Base-by-base conservation (phyloP, 2,888 invertebrate genomes). In the Caprella mutica region DNA sequence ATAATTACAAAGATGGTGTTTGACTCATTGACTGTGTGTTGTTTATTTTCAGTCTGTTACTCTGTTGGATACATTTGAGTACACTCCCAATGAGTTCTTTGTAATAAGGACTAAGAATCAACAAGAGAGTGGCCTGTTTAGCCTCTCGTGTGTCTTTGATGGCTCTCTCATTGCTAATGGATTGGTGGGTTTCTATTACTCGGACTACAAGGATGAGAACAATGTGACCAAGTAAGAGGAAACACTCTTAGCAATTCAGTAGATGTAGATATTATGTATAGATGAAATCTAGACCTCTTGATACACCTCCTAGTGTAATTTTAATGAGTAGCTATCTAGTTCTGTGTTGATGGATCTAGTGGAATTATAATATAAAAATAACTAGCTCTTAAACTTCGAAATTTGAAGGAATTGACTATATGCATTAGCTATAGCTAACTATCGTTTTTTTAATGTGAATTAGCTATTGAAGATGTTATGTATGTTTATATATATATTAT, bases 111-210 rank as follows among this genome's bases (percentile, higher is more conserved):
- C 68, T 3, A 65, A 59, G 24, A 55, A 6, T 4, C 5, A 19
- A 1, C 60, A 73, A 5, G 44, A 48, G 3, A 65, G 66, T 1
- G 71, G 67, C 0, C 72, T 71, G 52, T 81, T 81, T 69, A 71
- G 72, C 14, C 69, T 85, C 14, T 69, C 72, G 42, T 76, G 86
- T 39, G 72, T 78, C 33, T 87, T 82, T 68, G 72, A 73, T 62
- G 86, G 86, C 0, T 77, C 77, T 62, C 75, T 85, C 69, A 78
- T 77, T 27, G 78, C 77, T 24, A 76, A 79, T 61, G 80, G 80
- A 65, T 81, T 85, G 68, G 80, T 83, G 54, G 86, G 86, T 3
- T 77, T 86, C 55, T 87, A 86, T 70, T 78, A 78, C 66, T 85
- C 85, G 58, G 76, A 75, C 8, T 81, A 86, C 65, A 56, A 54